Conservation (phyloP, 2,113 vertebrate species). For the Onychostruthus taczanowskii region DNA sequence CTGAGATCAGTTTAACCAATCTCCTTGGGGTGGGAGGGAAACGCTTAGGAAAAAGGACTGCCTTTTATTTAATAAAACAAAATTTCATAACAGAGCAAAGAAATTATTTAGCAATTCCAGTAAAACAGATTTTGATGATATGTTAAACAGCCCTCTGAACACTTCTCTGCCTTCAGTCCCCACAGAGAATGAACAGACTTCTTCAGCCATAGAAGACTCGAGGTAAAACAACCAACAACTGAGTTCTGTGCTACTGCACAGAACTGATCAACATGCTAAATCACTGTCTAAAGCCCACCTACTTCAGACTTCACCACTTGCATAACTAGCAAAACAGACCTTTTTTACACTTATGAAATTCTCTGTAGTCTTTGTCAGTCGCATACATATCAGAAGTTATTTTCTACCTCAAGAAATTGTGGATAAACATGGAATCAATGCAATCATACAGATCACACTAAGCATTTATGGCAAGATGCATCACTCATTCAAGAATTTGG, state of each 20-base stretch:
- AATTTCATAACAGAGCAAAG: not conserved
- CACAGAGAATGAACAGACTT: not conserved
- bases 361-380: not conserved
- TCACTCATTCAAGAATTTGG: not conserved
- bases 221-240: not conserved
- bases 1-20: not conserved
- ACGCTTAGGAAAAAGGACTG: not conserved
- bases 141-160: not conserved
- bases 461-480: not conserved
- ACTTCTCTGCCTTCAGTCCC: not conserved
- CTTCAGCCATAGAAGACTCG: not conserved
- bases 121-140: not conserved
- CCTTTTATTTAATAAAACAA: not conserved
- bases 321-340: not conserved
- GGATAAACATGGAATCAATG: not conserved
- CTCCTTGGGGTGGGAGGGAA: not conserved
- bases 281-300: not conserved
- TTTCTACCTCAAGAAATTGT: not conserved
- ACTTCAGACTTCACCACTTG: not conserved
- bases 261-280: not conserved
- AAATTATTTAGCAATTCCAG: not conserved
- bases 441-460: fast-evolving
- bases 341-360: not conserved
- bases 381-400: not conserved
- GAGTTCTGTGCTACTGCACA: not conserved